Evolutionary conservation across 2,113 vertebrate genomes (phyloP).

Genomic region (Crotalus horridus): DNA sequence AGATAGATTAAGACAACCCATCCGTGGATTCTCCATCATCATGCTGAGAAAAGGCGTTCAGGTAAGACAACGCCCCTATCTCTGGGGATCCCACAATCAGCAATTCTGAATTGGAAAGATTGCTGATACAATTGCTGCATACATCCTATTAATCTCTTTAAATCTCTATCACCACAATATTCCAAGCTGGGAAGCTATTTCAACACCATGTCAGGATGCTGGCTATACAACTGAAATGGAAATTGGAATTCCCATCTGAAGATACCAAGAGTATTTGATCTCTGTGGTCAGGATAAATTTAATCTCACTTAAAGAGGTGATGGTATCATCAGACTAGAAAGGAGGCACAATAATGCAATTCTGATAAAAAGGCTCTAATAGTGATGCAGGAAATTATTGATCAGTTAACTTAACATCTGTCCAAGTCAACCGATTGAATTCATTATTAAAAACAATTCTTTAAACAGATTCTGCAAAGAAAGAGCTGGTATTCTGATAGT

Average conservation of each 20-base stretch:
- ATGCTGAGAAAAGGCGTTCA: no score
- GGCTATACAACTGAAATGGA: background rate
- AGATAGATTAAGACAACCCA: no score
- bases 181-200: background rate
- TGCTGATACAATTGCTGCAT: background rate
- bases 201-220: background rate
- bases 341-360: background rate
- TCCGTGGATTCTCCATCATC: no score
- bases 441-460: background rate
- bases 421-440: background rate
- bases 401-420: background rate
- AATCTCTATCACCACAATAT: background rate
- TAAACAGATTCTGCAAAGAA: background rate
- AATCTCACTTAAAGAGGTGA: background rate
- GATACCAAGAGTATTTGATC: background rate
- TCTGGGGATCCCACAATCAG: background rate
- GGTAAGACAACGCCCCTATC: no score
- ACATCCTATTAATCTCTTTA: background rate
- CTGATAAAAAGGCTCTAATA: background rate
- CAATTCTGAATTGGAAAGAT: background rate
- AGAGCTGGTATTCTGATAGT: background rate
- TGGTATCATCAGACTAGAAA: background rate
- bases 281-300: background rate
- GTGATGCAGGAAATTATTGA: background rate
- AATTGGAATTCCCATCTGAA: background rate